Evolutionary conservation across 2,113 vertebrate genomes (phyloP).

Genomic region (Xenotilapia longispinis): DNA sequence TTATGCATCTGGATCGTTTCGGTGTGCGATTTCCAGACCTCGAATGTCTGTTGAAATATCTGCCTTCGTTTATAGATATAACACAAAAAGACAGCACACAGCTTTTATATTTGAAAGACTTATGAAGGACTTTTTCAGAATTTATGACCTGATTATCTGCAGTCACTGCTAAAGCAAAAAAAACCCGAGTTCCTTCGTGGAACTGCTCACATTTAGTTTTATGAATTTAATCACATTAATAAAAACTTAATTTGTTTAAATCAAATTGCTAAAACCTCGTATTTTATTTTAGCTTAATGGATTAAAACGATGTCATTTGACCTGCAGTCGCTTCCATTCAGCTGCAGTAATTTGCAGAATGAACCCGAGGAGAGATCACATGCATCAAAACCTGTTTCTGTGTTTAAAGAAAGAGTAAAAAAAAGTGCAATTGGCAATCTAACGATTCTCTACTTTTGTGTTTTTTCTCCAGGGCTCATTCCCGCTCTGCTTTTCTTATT

Average conservation of each 20-base stretch:
- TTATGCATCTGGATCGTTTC: not conserved
- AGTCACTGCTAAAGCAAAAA: not conserved
- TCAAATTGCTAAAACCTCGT: not conserved
- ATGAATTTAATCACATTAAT: accelerated
- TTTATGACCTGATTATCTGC: not conserved
- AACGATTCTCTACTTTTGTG: not conserved
- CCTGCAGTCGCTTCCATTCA: not conserved
- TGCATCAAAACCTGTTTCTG: not conserved
- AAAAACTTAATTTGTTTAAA: not conserved
- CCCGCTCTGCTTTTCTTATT: not conserved
- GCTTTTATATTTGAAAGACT: not conserved
- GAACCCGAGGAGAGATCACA: not conserved
- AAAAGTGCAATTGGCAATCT: not conserved
- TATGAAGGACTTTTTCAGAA: not conserved
- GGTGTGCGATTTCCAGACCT: not conserved
- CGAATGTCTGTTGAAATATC: not conserved
- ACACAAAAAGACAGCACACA: not conserved
- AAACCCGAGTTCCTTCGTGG: accelerated
- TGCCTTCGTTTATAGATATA: not conserved
- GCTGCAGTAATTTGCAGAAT: not conserved
- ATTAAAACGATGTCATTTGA: accelerated
- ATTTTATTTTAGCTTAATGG: not conserved
- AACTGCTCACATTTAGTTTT: not conserved
- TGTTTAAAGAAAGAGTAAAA: not conserved
- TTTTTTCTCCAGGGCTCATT: not conserved